Evolutionary conservation across 2,888 invertebrate species (phyloP).

Genomic region (Heliconius ethilla): DNA sequence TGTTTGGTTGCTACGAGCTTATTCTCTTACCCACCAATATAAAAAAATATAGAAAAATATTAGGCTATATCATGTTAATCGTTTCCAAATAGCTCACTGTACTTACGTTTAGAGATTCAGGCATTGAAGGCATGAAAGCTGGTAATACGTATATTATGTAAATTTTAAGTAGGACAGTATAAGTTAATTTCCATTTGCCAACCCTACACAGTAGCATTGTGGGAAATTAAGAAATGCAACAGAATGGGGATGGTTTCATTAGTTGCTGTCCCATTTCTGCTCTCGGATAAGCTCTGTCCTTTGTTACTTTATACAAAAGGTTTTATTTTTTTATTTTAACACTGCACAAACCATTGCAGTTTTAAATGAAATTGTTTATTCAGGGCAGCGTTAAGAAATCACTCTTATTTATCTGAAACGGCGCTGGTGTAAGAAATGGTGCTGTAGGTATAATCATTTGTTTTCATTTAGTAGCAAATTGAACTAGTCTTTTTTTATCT

Average conservation of each 20-base stretch:
- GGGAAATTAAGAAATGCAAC: slow-evolving; percentile 28
- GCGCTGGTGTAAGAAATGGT: not conserved
- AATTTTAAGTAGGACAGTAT: not conserved
- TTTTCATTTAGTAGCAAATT: not conserved
- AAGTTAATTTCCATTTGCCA: not conserved
- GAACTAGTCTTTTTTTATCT: not conserved
- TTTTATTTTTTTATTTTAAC: slow-evolving; percentile 7
- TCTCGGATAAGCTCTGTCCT: slow-evolving; percentile 22
- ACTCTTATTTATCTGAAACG: not conserved
- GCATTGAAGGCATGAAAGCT: too few species aligned
- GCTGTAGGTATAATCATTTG: not conserved
- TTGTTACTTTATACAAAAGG: slow-evolving; percentile 17
- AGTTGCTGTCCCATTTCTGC: slow-evolving; percentile 36
- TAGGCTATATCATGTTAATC: too few species aligned
- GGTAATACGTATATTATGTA: too few species aligned
- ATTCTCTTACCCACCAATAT: too few species aligned
- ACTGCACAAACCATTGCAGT: slow-evolving; percentile 14
- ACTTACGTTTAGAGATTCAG: too few species aligned
- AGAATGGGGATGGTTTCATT: slow-evolving; percentile 34
- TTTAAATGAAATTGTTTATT: slow-evolving; percentile 14
- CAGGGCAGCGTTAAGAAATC: not conserved
- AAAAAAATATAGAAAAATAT: too few species aligned
- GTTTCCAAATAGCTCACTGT: too few species aligned
- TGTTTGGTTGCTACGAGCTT: too few species aligned
- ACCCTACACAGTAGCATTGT: slow-evolving; percentile 6